These are phyloP conservation scores for Takifugu bimaculatus DNA, from an alignment of 2,113 vertebrate genomes.

Conservation along the genomic window DNA sequence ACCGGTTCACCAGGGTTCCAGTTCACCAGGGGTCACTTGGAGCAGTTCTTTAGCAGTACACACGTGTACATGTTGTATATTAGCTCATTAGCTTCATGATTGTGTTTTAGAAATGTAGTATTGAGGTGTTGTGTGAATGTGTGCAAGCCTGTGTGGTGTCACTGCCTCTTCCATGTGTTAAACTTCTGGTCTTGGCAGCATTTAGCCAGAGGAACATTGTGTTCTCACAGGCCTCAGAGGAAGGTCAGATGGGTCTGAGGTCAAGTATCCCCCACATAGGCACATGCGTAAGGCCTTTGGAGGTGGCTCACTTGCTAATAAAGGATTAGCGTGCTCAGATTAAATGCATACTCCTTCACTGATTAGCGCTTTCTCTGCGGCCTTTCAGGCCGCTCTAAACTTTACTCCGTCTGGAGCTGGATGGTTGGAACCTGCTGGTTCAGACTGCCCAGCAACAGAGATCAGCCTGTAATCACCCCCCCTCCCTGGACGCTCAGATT, in stretches of 20 bases:
- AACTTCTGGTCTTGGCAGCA: not conserved
- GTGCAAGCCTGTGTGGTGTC: no score
- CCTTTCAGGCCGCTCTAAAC: slow-evolving; percentile 7
- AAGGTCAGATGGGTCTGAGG: slow-evolving; percentile 26
- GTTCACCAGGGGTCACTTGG: slow-evolving; percentile 5
- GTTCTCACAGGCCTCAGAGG: slow-evolving; percentile 35
- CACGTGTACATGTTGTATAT: no score
- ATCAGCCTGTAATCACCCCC: slow-evolving; percentile 14
- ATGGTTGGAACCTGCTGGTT: not conserved
- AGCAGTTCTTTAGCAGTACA: not conserved
- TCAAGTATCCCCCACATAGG: slow-evolving; percentile 34
- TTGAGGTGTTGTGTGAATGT: not conserved
- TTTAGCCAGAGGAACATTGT: slow-evolving; percentile 25
- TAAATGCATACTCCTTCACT: slow-evolving; percentile 8
- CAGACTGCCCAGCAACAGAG: slow-evolving; percentile 37
- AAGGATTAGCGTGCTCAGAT: not conserved
- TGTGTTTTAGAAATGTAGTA: not conserved
- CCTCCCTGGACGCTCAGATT: slow-evolving; percentile 16
- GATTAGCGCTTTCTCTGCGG: slow-evolving; percentile 20
- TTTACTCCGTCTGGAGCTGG: slow-evolving; percentile 7
- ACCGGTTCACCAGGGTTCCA: not conserved
- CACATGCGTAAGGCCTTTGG: slow-evolving; percentile 8
- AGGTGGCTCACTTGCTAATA: slow-evolving; percentile 24
- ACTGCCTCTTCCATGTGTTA: not conserved
- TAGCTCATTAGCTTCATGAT: no score